Conservation (phyloP, 2,113 vertebrate genomes). For the Thunnus maccoyii region DNA sequence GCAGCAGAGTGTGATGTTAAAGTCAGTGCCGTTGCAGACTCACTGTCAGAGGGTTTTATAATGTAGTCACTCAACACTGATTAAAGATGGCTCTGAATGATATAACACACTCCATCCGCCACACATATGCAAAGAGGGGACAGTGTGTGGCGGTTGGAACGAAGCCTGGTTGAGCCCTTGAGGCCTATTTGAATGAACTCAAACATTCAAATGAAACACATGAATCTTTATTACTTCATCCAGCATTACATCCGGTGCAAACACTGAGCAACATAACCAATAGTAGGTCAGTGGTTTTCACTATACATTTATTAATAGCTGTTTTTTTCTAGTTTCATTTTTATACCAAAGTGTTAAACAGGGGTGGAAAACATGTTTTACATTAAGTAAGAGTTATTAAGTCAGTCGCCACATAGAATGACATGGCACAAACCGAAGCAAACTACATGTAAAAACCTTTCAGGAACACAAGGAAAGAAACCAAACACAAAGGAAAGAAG, state of each 20-base stretch:
- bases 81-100: background rate
- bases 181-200: background rate
- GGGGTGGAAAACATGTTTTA: slow-evolving; percentile 74
- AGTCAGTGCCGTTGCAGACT: too few relatives aligned
- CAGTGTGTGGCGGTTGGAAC: too few relatives aligned
- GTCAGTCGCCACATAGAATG: slow-evolving; percentile 62
- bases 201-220: slow-evolving; percentile 67
- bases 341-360: slow-evolving; percentile 83
- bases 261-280: slow-evolving; percentile 87
- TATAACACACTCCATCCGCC: too few relatives aligned
- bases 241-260: slow-evolving; percentile 88
- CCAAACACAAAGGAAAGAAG: slow-evolving; percentile 32
- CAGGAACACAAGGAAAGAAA: slow-evolving; percentile 39
- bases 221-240: slow-evolving; percentile 83
- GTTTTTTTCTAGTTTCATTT: slow-evolving; percentile 78
- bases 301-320: slow-evolving; percentile 77
- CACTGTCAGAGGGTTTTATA: background rate
- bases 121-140: too few relatives aligned
- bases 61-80: background rate
- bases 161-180: too few relatives aligned
- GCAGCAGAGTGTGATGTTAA: too few relatives aligned
- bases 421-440: slow-evolving; percentile 64
- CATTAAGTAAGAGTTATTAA: slow-evolving; percentile 74
- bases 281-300: slow-evolving; percentile 80
- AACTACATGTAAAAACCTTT: slow-evolving; percentile 64